Percentiles rank a stretch among this genome's conserved stretches.
phyloP scores from a whole-genome alignment of 2,113 vertebrate species.

The Grallaria varia region DNA sequence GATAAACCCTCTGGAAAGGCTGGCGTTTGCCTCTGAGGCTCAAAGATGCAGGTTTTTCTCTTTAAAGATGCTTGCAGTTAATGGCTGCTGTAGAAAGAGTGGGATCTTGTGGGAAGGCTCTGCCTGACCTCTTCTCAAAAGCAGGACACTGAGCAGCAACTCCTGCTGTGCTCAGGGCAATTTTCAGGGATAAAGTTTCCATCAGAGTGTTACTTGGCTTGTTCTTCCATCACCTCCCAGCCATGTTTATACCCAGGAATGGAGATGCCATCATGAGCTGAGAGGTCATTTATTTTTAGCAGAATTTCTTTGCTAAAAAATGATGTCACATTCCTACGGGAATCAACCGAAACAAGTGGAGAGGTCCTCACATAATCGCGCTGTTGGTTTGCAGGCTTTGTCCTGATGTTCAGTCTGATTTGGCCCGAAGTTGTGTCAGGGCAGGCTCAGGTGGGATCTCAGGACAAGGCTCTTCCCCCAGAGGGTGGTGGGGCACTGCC shows the following conservation, averaged over 20 bases:
- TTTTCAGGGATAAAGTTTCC: conserved; percentile 28
- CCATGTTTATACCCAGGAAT: neutral
- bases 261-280: fast-evolving
- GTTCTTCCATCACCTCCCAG: neutral
- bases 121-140: neutral
- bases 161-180: conserved; percentile 14
- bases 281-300: neutral
- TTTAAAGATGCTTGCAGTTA: neutral
- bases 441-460: neutral
- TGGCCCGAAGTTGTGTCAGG: neutral
- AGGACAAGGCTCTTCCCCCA: neutral
- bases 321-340: neutral
- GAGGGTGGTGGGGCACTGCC: neutral
- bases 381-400: neutral
- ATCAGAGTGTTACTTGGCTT: neutral
- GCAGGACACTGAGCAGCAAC: neutral
- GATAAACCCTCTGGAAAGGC: neutral
- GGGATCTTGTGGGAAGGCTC: neutral
- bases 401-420: neutral
- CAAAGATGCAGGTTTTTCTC: neutral
- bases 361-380: neutral
- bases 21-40: neutral
- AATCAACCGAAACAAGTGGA: neutral
- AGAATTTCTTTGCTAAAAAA: neutral
- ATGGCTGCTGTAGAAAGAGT: neutral